Base-by-base conservation (phyloP, 2,888 invertebrate genomes). In the Cephus rjabovi region DNA sequence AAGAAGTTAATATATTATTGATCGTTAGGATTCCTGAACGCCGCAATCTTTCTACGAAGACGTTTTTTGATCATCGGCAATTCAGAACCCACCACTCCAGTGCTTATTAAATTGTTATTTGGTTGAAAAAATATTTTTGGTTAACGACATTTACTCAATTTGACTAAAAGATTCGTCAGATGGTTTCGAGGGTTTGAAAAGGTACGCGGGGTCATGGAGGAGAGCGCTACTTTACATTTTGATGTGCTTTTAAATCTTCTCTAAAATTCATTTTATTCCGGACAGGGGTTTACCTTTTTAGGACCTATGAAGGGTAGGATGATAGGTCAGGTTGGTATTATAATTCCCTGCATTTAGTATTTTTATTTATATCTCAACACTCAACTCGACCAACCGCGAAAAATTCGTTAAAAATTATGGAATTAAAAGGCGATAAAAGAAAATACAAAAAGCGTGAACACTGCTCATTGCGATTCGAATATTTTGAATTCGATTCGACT, bases 181-280 rank as follows among this genome's bases (percentile, higher is more conserved):
- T 70, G 12, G 70, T 30, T 15, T 70, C 70, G 30, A 70, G 70
- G 70, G 3, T 12, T 68, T 75, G 40, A 40, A 40, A 40, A 40
- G 15, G 15, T 1, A 15, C 74, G 71, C 76, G 75, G 56, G 74
- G 69, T 71, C 70, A 33, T 23, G 73, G 77, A 35, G 74, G 69
- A 74, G 75, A 71, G 76, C 75, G 78, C 73, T 76, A 80, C 79
- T 84, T 83, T 82, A 82, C 83, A 83, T 84, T 83, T 81, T 82
- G 79, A 84, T 82, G 77, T 76, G 79, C 82, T 82, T 81, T 82
- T 81, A 84, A 84, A 84, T 83, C 81, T 81, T 78, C 76, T 77
- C 80, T 74, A 75, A 83, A 82, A 82, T 80, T 78, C 78, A 79
- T 83, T 81, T 76, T 73, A 76, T 23, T 30, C 30, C 70, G 30